phyloP scores from a whole-genome alignment of 2,113 vertebrate genomes.

The Myotis lucifugus region DNA sequence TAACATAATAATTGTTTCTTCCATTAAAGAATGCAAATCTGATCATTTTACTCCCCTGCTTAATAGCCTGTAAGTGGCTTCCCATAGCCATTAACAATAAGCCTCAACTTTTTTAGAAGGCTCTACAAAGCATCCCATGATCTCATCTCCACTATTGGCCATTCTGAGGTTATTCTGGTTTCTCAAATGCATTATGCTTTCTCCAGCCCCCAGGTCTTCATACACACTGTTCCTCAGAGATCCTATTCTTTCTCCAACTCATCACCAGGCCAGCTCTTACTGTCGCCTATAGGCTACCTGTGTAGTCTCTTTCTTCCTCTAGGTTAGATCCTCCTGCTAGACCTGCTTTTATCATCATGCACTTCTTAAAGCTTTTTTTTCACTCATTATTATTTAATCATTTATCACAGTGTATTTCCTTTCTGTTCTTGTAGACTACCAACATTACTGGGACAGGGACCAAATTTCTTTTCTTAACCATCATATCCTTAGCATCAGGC shows the following conservation, averaged over 20 bases:
- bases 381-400: background rate
- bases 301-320: background rate
- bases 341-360: background rate
- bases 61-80: background rate
- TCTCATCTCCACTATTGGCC: background rate
- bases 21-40: background rate
- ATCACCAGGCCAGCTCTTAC: background rate
- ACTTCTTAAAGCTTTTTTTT: background rate
- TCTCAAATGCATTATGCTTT: background rate
- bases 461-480: background rate
- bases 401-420: background rate
- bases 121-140: background rate
- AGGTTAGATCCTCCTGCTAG: background rate
- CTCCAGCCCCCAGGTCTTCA: background rate
- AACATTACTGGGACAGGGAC: background rate
- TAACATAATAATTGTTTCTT: background rate
- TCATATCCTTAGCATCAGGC: background rate
- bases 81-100: background rate
- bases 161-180: background rate
- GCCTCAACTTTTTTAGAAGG: background rate
- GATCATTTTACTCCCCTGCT: background rate
- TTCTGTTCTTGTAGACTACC: background rate
- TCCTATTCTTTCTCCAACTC: background rate
- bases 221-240: background rate
- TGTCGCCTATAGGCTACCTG: background rate